Base-by-base conservation (phyloP, 2,113 vertebrate species). In the Alces alces region DNA sequence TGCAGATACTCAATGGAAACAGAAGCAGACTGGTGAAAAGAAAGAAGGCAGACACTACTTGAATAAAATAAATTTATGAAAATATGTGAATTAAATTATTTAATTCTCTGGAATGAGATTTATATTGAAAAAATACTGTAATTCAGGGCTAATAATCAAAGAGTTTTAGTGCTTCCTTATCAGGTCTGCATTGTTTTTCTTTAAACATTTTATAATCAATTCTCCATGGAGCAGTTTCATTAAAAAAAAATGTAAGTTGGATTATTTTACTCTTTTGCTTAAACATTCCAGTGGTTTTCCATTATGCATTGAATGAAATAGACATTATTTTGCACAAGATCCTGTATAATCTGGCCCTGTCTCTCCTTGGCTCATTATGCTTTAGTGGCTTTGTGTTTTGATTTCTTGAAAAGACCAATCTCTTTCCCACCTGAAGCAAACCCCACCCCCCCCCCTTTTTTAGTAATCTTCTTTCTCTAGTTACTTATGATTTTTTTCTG, bases 101-200 rank as follows among this genome's bases (percentile, higher is more conserved):
- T 66, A 57, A 60, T 87, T 97, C 13, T 96, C 91, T 95, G 14
- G 70, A 89, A 16, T 94, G 55, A 94, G 78, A 95, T 95, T 96
- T 95, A 43, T 93, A 80, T 70, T 95, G 86, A 90, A 97, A 91
- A 93, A 50, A 79, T 61, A 50, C 58, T 79, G 16, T 78, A 78
- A 80, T 92, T 93, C n/a, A 90, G 28, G 43, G 30, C 73, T 95
- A 92, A 92, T n/a, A 92, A 88, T 88, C 30, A 95, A 85, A 95
- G 50, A 86, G 52, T 83, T n/a, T 79, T 93, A 79, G 52, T 85
- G 45, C 28, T 97, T 21, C 19, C 7, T 16, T 39, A 43, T 85
- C 58, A 25, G 79, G 11, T 88, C 23, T 89, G 23, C 45, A 5
- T 91, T 89, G 39, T 79, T 96, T 96, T 96, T 87, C 66, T 94